Percentiles rank a stretch among this genome's conserved stretches.
Evolutionary conservation across 2,113 vertebrate genomes (phyloP).

Genomic region (Tetrao urogallus): DNA sequence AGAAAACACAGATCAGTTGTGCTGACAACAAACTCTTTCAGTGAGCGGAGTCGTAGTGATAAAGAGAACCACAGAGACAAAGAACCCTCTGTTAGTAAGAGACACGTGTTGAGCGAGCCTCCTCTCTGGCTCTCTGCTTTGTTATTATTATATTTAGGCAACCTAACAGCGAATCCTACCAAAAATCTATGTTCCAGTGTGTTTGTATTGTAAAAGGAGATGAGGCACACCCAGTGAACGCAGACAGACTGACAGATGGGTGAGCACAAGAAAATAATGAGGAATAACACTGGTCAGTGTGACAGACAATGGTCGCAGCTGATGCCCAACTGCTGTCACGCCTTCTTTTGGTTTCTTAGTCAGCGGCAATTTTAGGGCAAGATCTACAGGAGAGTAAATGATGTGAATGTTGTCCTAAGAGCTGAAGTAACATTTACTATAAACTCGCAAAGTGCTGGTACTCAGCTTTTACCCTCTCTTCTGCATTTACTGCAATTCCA

Average conservation of each 20-base stretch:
- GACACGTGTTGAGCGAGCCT: neutral
- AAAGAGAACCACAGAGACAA: neutral
- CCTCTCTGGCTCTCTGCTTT: neutral
- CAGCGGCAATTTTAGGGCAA: neutral
- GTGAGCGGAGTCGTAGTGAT: neutral
- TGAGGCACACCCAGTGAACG: neutral
- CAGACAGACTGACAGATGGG: constrained; percentile 40
- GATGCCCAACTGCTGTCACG: neutral
- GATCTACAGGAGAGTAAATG: neutral
- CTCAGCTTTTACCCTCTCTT: constrained; percentile 84
- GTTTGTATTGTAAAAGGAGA: neutral
- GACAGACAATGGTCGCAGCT: constrained; percentile 2
- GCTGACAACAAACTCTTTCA: constrained; percentile 28
- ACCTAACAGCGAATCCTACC: neutral
- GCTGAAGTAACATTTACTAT: constrained; percentile 30
- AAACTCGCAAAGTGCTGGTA: constrained; percentile 77
- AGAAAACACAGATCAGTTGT: neutral
- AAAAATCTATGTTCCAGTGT: neutral
- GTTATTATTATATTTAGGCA: neutral
- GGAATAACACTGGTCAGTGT: neutral
- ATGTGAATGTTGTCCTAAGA: neutral
- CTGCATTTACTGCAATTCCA: constrained; percentile 78
- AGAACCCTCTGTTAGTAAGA: neutral
- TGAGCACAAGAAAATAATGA: constrained; percentile 27
- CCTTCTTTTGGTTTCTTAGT: neutral